Evolutionary conservation across 2,888 invertebrate genomes (phyloP), one percentile per base, ranked within the genome.

Genomic region (Spatulosminthurus flaviceps): DNA sequence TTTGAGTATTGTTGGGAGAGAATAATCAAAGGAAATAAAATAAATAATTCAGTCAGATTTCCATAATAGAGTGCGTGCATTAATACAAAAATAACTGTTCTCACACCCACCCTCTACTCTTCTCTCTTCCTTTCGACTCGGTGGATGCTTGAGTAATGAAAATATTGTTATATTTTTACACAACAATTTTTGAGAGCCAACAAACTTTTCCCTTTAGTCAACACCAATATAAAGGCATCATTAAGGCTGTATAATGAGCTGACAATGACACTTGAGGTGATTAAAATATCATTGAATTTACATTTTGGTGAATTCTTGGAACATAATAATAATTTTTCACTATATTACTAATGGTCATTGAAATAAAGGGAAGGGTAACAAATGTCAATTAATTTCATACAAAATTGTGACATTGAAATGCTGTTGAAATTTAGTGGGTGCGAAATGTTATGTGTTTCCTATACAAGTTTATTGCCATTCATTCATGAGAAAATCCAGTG

Each of bases 61-160:
- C 51, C n/a, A 51, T n/a, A 51, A 13, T n/a, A 51, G 1, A n/a
- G 51, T 51, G 51, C 51, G 28, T 67, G 67, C n/a, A 67, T 9
- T 67, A 67, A 28, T 19, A 64, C n/a, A 26, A 26, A n/a, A n/a
- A 26, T 67, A 67, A 28, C 67, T 67, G 67, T 67, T 67, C 67
- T 16, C 67, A 26, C 67, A 26, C 51, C 16, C 51, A 2, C 51
- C 16, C 51, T 51, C 16, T n/a, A 41, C 41, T 9, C 41, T 41
- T 41, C 9, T 7, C 16, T 2, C 51, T 51, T 34, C 34, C 4
- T 34, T 34, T 34, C 34, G 34, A 34, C 5, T 7, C 34, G 4
- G 34, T 34, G 9, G 9, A 34, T 34, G 9, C 4, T 7, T 34
- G 34, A 34, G 34, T 34, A 34, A 34, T 34, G 34, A 9, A 34